Percentiles rank a stretch among this genome's conserved stretches.
phyloP scores from a whole-genome alignment of 2,888 invertebrate species.

The Drosophila limbata region DNA sequence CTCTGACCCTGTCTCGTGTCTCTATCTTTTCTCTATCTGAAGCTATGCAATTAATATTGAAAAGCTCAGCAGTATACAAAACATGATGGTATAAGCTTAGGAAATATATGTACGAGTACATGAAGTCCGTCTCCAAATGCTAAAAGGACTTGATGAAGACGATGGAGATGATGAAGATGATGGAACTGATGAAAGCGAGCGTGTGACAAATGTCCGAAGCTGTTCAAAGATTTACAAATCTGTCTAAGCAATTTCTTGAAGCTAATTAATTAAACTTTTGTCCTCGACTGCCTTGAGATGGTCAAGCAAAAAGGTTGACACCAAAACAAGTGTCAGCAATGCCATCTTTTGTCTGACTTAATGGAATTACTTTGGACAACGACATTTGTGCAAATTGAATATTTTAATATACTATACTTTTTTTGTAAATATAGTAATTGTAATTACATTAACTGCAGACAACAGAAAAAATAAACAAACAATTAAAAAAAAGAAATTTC shows the following conservation, averaged over 20 bases:
- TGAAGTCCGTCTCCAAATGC: constrained; percentile 14
- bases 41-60: constrained; percentile 77
- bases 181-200: constrained; percentile 76
- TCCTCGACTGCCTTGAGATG: not conserved
- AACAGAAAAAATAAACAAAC: no score
- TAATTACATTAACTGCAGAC: constrained; percentile 2
- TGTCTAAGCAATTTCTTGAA: constrained; percentile 40
- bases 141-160: constrained; percentile 10
- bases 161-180: constrained; percentile 27
- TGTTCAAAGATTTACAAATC: constrained; percentile 66
- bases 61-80: constrained; percentile 60
- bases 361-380: constrained; percentile 24
- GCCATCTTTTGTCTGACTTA: constrained; percentile 14
- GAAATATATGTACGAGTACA: not conserved
- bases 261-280: constrained; percentile 69
- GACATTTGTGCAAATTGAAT: not conserved
- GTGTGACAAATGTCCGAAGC: constrained; percentile 72
- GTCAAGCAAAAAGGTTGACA: constrained; percentile 23
- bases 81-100: constrained; percentile 23
- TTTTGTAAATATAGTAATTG: constrained; percentile 9
- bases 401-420: constrained; percentile 3
- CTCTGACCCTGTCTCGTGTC: constrained; percentile 1
- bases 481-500: no score
- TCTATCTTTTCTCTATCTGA: constrained; percentile 25
- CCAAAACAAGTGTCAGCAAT: constrained; percentile 20